Evolutionary conservation across 2,888 invertebrate species (phyloP), one percentile per base, ranked within the genome.

Genomic region (Scelioninae gen. 2): DNA sequence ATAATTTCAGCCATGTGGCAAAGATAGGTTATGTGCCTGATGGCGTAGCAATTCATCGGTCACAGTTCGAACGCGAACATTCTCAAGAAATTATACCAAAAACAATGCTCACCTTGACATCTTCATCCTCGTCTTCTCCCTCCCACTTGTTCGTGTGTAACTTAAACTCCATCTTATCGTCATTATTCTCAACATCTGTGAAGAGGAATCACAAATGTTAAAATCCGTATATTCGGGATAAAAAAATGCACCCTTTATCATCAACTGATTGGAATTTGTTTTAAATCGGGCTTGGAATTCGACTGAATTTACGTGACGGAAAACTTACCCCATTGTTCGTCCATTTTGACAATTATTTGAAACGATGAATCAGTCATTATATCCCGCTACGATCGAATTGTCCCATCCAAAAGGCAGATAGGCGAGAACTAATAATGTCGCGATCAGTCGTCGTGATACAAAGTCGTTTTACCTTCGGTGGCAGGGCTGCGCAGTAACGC

Each of bases 121-220:
- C 92, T 58, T 95, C 94, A 67, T 95, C 95, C 83, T 94, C 94
- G 86, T 95, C 95, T 84, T 95, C 95, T 81, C 94, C 95, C 86
- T 93, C 94, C 95, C 95, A 95, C 89, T 91, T 94, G 88, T 93
- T 93, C 70, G 89, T 83, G 78, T 89, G 87, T 87, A 90, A 88
- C 84, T 88, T 88, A 86, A 89, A 88, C 81, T 90, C 89, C 78
- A 89, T 87, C 87, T 91, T 90, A 74, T 90, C 90, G 82, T 92
- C 92, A 86, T 92, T 91, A 85, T 92, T 91, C 81, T 93, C 92
- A 39, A 55, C 53, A 43, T 63, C 70, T 71, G 64, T n/a, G n/a
- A n/a, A n/a, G n/a, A n/a, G n/a, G n/a, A n/a, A n/a, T n/a, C n/a
- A n/a, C n/a, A n/a, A n/a, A n/a, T n/a, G n/a, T n/a, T n/a, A n/a